Percentiles rank a stretch among this genome's conserved stretches.
Evolutionary conservation across 2,888 invertebrate species (phyloP).

Genomic region (Apodemia duryi): DNA sequence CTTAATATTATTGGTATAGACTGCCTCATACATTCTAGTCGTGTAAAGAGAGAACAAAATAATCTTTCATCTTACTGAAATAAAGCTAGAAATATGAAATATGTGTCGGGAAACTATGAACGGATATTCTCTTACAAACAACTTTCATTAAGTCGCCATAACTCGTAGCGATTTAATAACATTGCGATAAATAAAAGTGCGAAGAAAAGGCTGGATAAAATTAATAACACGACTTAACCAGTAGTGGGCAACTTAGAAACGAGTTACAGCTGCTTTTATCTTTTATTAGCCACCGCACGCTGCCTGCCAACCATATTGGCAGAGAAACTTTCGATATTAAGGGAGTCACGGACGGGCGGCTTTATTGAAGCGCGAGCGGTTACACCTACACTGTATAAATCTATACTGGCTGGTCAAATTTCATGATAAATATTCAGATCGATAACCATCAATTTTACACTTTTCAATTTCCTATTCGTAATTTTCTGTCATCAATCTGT

Average conservation of each 20-base stretch:
- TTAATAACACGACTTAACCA: slow-evolving; percentile 46
- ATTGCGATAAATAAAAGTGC: slow-evolving; percentile 32
- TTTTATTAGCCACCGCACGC: slow-evolving; percentile 49
- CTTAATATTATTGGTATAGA: not conserved
- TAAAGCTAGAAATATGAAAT: slow-evolving; percentile 12
- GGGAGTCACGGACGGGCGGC: slow-evolving; percentile 33
- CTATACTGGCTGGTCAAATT: too few species aligned
- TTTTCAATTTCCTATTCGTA: too few species aligned
- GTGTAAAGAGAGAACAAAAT: not conserved
- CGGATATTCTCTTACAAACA: slow-evolving; percentile 29
- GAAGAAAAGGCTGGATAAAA: slow-evolving; percentile 36
- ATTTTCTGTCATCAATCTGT: too few species aligned
- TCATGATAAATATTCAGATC: too few species aligned
- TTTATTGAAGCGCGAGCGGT: slow-evolving; percentile 4
- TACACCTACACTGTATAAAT: not conserved
- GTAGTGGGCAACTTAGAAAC: slow-evolving; percentile 45
- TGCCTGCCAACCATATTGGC: slow-evolving; percentile 47
- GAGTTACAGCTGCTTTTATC: slow-evolving; percentile 51
- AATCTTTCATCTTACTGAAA: slow-evolving; percentile 10
- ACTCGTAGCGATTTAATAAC: slow-evolving; percentile 35
- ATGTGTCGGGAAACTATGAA: slow-evolving; percentile 5
- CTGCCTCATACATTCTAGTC: not conserved
- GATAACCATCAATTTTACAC: too few species aligned
- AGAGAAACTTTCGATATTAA: slow-evolving; percentile 55
- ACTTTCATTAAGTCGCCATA: slow-evolving; percentile 30